Percentiles rank a stretch among this genome's conserved stretches.
Evolutionary conservation across 2,888 invertebrate species (phyloP).

Genomic region (Leucozona laternaria): DNA sequence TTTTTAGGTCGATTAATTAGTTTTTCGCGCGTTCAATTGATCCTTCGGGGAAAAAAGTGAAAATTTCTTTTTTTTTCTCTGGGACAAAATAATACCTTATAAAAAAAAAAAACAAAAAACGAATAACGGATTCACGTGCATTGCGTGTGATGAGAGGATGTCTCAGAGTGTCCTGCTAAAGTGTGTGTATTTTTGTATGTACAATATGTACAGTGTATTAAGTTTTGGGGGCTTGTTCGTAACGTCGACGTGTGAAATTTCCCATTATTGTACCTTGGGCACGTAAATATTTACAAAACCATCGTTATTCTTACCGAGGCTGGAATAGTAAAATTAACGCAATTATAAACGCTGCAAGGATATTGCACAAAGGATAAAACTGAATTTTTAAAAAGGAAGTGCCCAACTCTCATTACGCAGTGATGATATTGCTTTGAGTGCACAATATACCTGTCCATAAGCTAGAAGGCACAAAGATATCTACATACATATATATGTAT

Average conservation of each 20-base stretch:
- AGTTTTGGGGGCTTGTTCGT: slow-evolving; percentile 28
- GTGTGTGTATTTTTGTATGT: slow-evolving; percentile 35
- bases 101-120: not conserved
- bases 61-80: slow-evolving; percentile 25
- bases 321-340: not conserved
- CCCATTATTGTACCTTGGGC: slow-evolving; percentile 52
- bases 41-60: slow-evolving; percentile 56
- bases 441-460: not conserved
- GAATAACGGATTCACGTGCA: slow-evolving; percentile 61
- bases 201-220: not conserved
- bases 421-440: not conserved
- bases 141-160: slow-evolving; percentile 20
- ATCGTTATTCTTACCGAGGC: not conserved
- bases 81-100: too few species aligned
- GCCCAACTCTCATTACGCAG: not conserved
- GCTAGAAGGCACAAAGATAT: too few species aligned
- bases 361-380: slow-evolving; percentile 42
- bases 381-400: not conserved
- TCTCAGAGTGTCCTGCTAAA: slow-evolving; percentile 22
- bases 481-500: not conserved
- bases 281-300: slow-evolving; percentile 70
- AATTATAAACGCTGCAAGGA: slow-evolving; percentile 35
- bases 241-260: slow-evolving; percentile 35
- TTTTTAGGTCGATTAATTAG: slow-evolving; percentile 53
- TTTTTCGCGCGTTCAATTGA: slow-evolving; percentile 71